Percentiles rank a stretch among this genome's conserved stretches.
These are phyloP conservation scores for Brachionus angularis DNA, from an alignment of 1,140 invertebrate species.

Conservation along the genomic window DNA sequence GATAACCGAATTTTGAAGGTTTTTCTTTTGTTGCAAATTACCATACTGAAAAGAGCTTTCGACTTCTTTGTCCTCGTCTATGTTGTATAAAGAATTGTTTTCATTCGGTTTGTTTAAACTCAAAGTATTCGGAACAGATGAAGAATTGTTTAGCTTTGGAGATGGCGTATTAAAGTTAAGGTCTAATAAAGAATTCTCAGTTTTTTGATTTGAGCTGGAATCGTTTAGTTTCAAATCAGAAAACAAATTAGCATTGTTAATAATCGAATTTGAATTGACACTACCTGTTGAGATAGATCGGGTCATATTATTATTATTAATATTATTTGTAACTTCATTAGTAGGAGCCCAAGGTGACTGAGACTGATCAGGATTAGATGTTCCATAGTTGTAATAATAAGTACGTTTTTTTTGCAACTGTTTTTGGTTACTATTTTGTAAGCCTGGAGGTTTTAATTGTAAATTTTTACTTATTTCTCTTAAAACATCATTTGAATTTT, in stretches of 20 bases:
- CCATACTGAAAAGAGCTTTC: slow-evolving; percentile 36
- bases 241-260: too few relatives aligned
- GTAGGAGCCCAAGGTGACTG: too few relatives aligned
- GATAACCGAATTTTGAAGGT: background rate
- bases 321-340: too few relatives aligned
- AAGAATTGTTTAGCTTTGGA: background rate
- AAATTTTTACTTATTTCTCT: slow-evolving; percentile 31
- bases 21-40: background rate
- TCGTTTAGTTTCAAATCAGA: too few relatives aligned
- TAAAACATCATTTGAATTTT: background rate
- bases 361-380: slow-evolving; percentile 3
- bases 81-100: slow-evolving; percentile 33
- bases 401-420: background rate
- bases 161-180: slow-evolving; percentile 20
- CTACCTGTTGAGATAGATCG: too few relatives aligned
- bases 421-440: background rate
- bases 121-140: too few relatives aligned
- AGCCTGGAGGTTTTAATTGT: background rate
- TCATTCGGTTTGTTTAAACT: slow-evolving; percentile 1
- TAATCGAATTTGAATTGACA: too few relatives aligned
- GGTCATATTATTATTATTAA: too few relatives aligned
- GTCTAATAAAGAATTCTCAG: slow-evolving; percentile 11
- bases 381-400: background rate
- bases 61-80: slow-evolving; percentile 41
- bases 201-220: too few relatives aligned